Evolutionary conservation across 2,797 vertebrate genomes (phyloP).

Genomic region (Hipposideros larvatus): DNA sequence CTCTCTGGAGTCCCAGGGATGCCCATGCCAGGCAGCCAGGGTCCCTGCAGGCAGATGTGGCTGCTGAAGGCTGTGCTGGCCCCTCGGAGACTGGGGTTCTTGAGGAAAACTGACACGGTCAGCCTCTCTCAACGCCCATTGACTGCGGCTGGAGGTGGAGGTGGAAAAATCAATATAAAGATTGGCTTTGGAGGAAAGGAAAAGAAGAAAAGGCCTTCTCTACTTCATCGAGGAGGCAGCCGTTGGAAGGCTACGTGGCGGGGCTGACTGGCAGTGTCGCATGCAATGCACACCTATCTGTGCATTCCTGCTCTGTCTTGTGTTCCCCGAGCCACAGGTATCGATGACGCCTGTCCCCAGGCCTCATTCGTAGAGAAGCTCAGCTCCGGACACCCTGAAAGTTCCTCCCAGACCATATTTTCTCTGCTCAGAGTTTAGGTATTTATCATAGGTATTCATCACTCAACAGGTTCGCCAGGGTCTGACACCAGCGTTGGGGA

Average conservation of each 20-base stretch:
- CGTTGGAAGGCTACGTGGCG: neutral
- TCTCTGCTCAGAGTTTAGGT: neutral
- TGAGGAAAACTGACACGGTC: neutral
- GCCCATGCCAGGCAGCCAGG: neutral
- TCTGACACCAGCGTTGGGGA: neutral
- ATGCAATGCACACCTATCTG: rapidly evolving
- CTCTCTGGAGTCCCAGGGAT: neutral
- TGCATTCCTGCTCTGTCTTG: rapidly evolving
- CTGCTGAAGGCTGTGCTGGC: neutral
- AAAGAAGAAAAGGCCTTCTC: conserved; percentile 29
- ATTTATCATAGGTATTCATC: neutral
- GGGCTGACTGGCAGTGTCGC: rapidly evolving
- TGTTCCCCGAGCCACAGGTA: rapidly evolving
- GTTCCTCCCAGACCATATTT: neutral
- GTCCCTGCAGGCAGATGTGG: neutral
- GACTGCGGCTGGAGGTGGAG: neutral
- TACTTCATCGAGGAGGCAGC: neutral
- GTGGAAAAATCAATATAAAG: conserved; percentile 66
- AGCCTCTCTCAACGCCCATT: neutral
- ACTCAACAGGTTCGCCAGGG: rapidly evolving
- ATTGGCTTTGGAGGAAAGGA: conserved; percentile 23
- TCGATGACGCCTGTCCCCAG: neutral
- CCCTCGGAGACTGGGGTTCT: neutral
- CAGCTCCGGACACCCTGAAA: rapidly evolving
- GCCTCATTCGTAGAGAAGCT: rapidly evolving